Conservation (phyloP, 2,888 invertebrate genomes). For the Rhodophaea formosa region DNA sequence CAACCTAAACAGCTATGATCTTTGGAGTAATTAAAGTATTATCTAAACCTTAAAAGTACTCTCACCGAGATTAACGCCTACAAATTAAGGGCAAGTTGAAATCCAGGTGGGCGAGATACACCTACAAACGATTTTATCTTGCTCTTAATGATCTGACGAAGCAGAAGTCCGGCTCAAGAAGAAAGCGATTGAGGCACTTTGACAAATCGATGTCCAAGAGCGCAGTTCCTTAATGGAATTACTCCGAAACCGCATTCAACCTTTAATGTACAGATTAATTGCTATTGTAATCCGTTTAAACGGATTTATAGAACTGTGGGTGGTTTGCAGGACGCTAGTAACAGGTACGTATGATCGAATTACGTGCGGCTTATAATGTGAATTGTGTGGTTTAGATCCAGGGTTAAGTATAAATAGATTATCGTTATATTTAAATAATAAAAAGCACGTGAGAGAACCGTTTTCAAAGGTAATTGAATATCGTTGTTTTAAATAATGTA, state of each 20-base stretch:
- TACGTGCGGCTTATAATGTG: slow-evolving; percentile 8
- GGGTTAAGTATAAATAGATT: slow-evolving; percentile 1
- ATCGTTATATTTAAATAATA: background rate
- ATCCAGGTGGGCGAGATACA: slow-evolving; percentile 15
- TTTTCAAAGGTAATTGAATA: too few species aligned
- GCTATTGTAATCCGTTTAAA: slow-evolving; percentile 26
- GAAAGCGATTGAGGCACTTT: slow-evolving; percentile 23
- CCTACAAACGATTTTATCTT: slow-evolving; percentile 20
- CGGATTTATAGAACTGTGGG: slow-evolving; percentile 19
- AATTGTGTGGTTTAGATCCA: background rate
- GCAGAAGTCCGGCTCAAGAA: slow-evolving; percentile 24
- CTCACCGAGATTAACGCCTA: too few species aligned
- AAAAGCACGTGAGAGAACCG: too few species aligned
- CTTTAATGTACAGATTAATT: slow-evolving; percentile 27
- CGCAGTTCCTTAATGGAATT: slow-evolving; percentile 30
- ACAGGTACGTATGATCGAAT: slow-evolving; percentile 11
- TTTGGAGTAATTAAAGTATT: too few species aligned
- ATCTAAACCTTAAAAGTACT: too few species aligned
- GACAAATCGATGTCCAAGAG: slow-evolving; percentile 32
- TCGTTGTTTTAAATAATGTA: background rate
- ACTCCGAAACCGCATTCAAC: slow-evolving; percentile 27
- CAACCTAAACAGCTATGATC: too few species aligned
- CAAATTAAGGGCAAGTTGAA: slow-evolving; percentile 14
- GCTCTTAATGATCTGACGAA: slow-evolving; percentile 30
- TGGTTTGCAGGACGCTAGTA: slow-evolving; percentile 18